Evolutionary conservation across 1,140 invertebrate species (phyloP).

Genomic region (Meloidogyne hapla): DNA sequence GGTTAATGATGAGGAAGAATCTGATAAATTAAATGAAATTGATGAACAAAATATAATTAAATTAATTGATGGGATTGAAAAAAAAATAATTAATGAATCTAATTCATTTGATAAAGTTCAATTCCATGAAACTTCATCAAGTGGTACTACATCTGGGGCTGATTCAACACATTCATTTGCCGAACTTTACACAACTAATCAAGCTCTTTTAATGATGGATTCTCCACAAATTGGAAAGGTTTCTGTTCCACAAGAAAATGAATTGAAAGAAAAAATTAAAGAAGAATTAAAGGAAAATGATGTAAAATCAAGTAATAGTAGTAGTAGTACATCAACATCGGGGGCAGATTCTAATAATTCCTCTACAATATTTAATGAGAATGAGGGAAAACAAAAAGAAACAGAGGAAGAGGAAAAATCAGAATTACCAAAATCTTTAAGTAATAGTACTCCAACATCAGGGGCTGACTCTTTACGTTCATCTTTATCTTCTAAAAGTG

Average conservation of each 20-base stretch:
- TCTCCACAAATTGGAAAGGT: background rate
- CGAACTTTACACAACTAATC: constrained; percentile 6
- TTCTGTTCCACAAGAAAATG: background rate
- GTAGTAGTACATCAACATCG: background rate
- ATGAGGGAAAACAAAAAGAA: background rate
- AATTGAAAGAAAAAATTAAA: background rate
- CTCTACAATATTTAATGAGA: background rate
- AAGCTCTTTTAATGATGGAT: background rate
- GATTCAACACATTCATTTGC: constrained; percentile 3
- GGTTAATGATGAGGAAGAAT: too few relatives aligned
- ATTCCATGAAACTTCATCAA: background rate
- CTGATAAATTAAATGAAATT: background rate
- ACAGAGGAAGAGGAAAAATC: background rate
- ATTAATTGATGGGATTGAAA: background rate
- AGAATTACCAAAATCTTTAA: background rate
- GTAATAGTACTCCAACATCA: background rate
- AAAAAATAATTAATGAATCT: background rate
- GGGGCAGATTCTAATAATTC: background rate
- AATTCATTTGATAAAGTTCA: background rate
- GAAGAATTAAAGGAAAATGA: background rate
- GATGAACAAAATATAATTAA: background rate
- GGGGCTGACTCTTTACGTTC: background rate
- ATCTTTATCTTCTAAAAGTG: background rate
- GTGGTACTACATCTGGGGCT: background rate
- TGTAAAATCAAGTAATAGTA: background rate